Percentiles rank a stretch among this genome's conserved stretches.
Conservation (phyloP, 1,140 invertebrate genomes). For the Drosophila erecta region DNA sequence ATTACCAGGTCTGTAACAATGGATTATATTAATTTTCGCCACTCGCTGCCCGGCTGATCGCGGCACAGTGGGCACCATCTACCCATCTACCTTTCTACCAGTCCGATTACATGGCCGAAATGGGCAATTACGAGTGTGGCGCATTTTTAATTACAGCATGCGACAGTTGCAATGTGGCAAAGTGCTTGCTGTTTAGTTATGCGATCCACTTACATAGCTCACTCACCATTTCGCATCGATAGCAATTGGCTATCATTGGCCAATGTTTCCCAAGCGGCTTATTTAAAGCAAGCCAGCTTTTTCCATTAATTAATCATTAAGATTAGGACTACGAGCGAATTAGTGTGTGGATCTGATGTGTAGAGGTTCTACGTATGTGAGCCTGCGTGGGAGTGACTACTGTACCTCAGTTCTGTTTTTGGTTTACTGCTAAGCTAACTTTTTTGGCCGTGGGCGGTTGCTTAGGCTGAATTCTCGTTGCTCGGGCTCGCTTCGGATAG, state of each 20-base stretch:
- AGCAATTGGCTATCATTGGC: too few relatives aligned
- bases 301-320: neutral
- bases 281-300: neutral
- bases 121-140: slow-evolving; percentile 12
- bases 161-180: neutral
- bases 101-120: slow-evolving; percentile 1
- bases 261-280: neutral
- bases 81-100: neutral
- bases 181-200: neutral
- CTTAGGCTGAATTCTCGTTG: neutral
- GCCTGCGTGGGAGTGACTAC: neutral
- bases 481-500: neutral
- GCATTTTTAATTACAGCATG: neutral
- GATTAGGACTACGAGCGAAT: neutral
- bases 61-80: slow-evolving; percentile 22
- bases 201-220: neutral
- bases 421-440: neutral
- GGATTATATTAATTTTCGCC: neutral
- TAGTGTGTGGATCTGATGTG: too few relatives aligned
- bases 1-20: slow-evolving; percentile 58
- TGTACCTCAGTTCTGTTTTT: neutral
- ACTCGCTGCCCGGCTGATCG: slow-evolving; percentile 19
- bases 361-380: neutral
- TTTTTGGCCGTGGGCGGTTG: slow-evolving; percentile 4
- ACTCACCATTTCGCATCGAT: neutral